Base-by-base conservation (phyloP, 2,797 vertebrate species). In the Xenops minutus region DNA sequence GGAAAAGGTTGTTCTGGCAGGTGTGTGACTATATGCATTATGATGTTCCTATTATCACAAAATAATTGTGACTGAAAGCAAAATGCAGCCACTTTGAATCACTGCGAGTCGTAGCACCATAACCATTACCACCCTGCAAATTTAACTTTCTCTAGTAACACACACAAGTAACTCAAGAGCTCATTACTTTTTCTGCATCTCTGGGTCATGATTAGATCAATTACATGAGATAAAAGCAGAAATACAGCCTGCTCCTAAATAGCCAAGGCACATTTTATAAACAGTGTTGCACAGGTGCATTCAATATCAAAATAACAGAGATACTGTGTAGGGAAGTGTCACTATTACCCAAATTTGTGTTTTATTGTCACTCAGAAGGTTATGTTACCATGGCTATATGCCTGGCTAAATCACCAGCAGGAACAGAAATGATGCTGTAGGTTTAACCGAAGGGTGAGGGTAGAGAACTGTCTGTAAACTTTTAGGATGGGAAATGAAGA, bases 241-340 rank as follows among this genome's bases (percentile, higher is more conserved):
- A 92, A 73, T 72, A 61, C 32, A 73, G 43, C 82, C 89, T 93
- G 77, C 69, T 95, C 24, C 29, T 94, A 91, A 80, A 95, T 91
- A 96, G 27, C 54, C 93, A 59, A 81, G 36, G 64, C 61, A 46
- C 16, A 44, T 71, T 95, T 96, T 48, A 91, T 72, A 91, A 96
- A 77, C 90, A 85, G 39, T 58, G 36, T 71, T 93, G 39, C 85
- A 39, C 44, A 95, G 87, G 66, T 69, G 81, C 34, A 76, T 56
- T 76, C 71, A 84, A 78, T 92, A 93, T 83, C n/a, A 92, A 95
- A 94, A 88, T 89, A 93, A 75, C 32, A 5, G 26, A 92, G 72
- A 63, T 46, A 91, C 44, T 95, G 61, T 81, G 41, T 51, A 73
- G 14, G 41, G 9, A 78, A 85, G 66, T 73, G 92, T 67, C 79